Evolutionary conservation across 2,888 invertebrate genomes (phyloP).

Genomic region (Tromatobia lineatoria): DNA sequence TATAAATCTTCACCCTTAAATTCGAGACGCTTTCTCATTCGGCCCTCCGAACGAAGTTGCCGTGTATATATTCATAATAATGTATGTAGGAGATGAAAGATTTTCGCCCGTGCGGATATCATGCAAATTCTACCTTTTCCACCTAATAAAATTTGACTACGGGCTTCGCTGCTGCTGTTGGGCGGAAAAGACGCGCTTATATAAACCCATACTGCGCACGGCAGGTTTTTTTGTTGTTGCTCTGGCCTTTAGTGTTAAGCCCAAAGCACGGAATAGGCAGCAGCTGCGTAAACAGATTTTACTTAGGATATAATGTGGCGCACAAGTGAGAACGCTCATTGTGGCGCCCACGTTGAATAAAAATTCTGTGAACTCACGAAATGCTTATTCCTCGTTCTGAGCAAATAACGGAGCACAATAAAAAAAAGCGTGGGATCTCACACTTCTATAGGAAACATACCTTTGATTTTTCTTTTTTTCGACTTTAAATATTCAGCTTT

Average conservation of each 20-base stretch:
- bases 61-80: conserved; percentile 64
- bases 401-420: conserved; percentile 34
- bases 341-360: conserved; percentile 26
- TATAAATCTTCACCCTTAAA: conserved; percentile 68
- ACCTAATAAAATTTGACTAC: conserved; percentile 78
- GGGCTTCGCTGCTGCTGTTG: conserved; percentile 46
- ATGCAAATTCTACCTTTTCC: conserved; percentile 79
- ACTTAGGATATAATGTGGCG: conserved; percentile 69
- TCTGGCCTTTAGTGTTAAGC: conserved; percentile 20
- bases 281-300: conserved; percentile 79
- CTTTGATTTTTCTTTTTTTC: background rate
- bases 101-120: conserved; percentile 72
- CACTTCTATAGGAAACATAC: background rate
- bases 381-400: conserved; percentile 31
- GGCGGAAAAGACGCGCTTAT: conserved; percentile 50
- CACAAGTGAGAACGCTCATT: conserved; percentile 13
- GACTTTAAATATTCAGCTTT: background rate
- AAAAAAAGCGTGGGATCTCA: conserved; percentile 25
- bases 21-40: conserved; percentile 55
- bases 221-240: conserved; percentile 2
- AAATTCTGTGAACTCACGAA: conserved; percentile 37
- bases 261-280: conserved; percentile 39
- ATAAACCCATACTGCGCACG: conserved; percentile 38
- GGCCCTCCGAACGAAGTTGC: conserved; percentile 3
- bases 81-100: conserved; percentile 53